Conservation (phyloP, 2,888 invertebrate genomes). For the Drosophila pegasa region DNA sequence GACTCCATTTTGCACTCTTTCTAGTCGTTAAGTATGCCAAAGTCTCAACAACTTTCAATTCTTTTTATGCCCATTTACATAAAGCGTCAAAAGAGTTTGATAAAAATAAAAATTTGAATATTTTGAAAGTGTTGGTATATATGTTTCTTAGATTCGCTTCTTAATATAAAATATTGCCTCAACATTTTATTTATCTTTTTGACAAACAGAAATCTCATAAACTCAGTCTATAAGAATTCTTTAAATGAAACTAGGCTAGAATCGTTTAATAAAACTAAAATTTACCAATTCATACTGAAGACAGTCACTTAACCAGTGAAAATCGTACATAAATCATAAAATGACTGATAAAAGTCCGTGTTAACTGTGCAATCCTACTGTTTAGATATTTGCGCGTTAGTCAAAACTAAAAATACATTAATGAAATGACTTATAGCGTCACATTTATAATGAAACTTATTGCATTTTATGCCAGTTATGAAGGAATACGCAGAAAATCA, state of each 20-base stretch:
- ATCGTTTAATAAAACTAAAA: no score
- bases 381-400: background rate
- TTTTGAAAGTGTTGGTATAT: background rate
- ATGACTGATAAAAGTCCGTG: no score
- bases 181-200: no score
- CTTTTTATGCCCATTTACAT: slow-evolving; percentile 43
- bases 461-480: slow-evolving; percentile 45
- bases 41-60: slow-evolving; percentile 60
- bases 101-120: background rate
- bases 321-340: no score
- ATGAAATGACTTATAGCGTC: slow-evolving; percentile 5
- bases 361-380: no score
- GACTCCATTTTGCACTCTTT: slow-evolving; percentile 33
- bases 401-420: slow-evolving; percentile 17
- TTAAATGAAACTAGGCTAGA: no score
- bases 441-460: slow-evolving; percentile 41
- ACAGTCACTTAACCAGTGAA: no score
- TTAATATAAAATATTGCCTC: background rate
- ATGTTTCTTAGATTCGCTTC: no score
- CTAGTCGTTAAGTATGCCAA: slow-evolving; percentile 57
- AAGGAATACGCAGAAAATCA: slow-evolving; percentile 26
- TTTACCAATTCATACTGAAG: no score
- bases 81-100: slow-evolving; percentile 17
- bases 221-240: no score
- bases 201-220: no score